Percentiles rank a stretch among this genome's conserved stretches.
Evolutionary conservation across 2,797 vertebrate species (phyloP).

Genomic region (Lacerta viridis): DNA sequence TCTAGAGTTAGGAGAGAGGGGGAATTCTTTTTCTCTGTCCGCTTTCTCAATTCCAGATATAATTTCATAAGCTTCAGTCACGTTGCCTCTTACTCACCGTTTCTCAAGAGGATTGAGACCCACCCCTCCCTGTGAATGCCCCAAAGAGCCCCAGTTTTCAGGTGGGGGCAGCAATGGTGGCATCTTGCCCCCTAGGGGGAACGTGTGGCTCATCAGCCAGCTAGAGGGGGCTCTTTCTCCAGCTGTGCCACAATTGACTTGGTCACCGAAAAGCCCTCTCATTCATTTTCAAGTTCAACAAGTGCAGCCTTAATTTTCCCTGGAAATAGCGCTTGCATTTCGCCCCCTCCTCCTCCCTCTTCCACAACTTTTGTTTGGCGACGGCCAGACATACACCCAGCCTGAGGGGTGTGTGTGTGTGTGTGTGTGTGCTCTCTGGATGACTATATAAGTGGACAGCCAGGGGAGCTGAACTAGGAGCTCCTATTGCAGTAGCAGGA

Average conservation of each 20-base stretch:
- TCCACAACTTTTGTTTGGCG: not conserved
- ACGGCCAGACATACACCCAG: conserved; percentile 5
- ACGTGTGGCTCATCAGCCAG: not conserved
- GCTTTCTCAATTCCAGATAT: too few species aligned
- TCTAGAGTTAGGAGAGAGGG: too few species aligned
- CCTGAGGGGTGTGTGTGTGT: conserved; percentile 24
- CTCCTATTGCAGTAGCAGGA: too few species aligned
- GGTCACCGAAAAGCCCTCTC: not conserved
- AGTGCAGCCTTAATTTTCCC: conserved; percentile 36
- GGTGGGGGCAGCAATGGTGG: not conserved
- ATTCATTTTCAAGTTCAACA: not conserved
- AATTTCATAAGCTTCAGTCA: too few species aligned
- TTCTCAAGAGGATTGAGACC: not conserved
- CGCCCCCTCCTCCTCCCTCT: not conserved
- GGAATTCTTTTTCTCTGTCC: too few species aligned
- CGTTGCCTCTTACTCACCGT: too few species aligned
- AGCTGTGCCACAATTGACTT: not conserved
- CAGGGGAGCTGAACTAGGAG: not conserved
- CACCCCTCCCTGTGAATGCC: not conserved
- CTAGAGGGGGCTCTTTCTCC: not conserved
- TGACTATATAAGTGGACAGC: conserved; percentile 53
- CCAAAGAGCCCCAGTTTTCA: not conserved
- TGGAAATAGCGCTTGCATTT: conserved; percentile 42
- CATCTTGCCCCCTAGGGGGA: not conserved
- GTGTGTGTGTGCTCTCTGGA: conserved; percentile 37